Conservation (phyloP, 2,888 invertebrate genomes). For the Himalopsyche japonica region DNA sequence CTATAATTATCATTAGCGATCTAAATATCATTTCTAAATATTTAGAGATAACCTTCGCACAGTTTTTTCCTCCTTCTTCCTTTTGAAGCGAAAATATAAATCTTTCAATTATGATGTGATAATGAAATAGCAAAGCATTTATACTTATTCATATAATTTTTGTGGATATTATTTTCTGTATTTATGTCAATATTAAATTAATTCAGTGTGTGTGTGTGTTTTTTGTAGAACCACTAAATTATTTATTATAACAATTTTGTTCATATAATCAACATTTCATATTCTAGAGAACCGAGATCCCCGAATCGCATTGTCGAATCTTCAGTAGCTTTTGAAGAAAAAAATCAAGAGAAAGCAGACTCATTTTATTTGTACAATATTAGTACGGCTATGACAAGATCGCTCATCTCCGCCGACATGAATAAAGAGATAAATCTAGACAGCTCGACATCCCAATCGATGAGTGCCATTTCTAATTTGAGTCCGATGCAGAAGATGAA, state of each 20-base stretch:
- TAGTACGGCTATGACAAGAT: conserved; percentile 30
- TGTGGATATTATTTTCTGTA: too few relatives aligned
- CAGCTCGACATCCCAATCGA: neutral
- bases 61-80: too few relatives aligned
- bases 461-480: neutral
- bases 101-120: too few relatives aligned
- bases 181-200: neutral
- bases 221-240: too few relatives aligned
- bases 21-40: too few relatives aligned
- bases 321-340: conserved; percentile 8
- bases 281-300: conserved; percentile 23
- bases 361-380: conserved; percentile 39
- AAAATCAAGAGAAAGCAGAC: conserved; percentile 27
- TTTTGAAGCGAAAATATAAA: too few relatives aligned
- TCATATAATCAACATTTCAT: neutral
- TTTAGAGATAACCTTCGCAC: too few relatives aligned
- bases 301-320: conserved; percentile 30
- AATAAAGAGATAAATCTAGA: conserved; percentile 25
- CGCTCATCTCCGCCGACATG: conserved; percentile 28
- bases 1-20: too few relatives aligned
- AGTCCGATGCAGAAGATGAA: conserved; percentile 30
- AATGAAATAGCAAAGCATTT: too few relatives aligned
- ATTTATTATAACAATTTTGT: neutral
- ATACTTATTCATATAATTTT: too few relatives aligned
- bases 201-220: neutral